phyloP scores from a whole-genome alignment of 1,140 invertebrate species.

The Trichonephila clavipes region DNA sequence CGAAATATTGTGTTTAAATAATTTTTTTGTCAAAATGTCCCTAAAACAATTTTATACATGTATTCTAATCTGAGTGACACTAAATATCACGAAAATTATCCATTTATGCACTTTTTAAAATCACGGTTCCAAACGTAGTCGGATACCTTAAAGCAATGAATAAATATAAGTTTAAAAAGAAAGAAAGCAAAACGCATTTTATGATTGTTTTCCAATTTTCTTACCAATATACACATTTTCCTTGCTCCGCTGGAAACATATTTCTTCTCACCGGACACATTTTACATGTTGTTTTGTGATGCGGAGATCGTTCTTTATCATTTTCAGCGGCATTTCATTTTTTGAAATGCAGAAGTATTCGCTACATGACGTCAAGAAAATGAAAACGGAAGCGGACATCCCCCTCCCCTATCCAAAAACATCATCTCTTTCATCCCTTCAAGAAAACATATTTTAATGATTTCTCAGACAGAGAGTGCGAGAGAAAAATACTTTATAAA shows the following conservation, averaged over 20 bases:
- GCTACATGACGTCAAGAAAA: neutral
- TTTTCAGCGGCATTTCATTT: neutral
- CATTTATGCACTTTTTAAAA: too few relatives aligned
- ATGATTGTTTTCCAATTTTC: neutral
- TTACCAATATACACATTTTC: neutral
- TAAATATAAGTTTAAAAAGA: neutral
- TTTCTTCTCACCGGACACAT: neutral
- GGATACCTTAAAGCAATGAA: neutral
- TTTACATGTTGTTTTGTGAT: neutral
- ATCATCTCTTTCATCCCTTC: neutral
- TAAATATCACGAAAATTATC: too few relatives aligned
- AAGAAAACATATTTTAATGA: neutral
- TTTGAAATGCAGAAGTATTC: neutral
- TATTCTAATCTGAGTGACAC: too few relatives aligned
- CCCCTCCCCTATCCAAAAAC: neutral
- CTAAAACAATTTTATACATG: too few relatives aligned
- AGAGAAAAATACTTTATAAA: neutral
- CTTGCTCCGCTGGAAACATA: neutral
- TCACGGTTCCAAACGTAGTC: too few relatives aligned
- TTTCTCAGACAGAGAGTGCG: neutral
- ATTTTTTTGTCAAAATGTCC: too few relatives aligned
- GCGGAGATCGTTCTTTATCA: neutral
- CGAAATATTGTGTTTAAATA: too few relatives aligned
- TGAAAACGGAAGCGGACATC: conserved; percentile 32
- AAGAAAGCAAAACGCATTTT: neutral